Base-by-base conservation (phyloP, 2,113 vertebrate genomes). In the Menidia beryllina region DNA sequence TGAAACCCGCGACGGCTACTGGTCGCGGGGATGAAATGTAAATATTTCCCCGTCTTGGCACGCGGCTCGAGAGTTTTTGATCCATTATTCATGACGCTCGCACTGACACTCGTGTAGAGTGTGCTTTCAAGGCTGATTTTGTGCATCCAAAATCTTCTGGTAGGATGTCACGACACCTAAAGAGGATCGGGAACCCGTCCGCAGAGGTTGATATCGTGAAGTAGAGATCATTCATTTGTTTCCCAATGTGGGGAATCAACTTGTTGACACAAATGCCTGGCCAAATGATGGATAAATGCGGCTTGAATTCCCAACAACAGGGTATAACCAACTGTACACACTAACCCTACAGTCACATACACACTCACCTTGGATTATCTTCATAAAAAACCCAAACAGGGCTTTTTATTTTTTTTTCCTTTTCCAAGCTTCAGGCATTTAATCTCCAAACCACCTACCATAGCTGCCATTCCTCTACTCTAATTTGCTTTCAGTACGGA, bases 1-100 rank as follows among this genome's bases (percentile, higher is more conserved):
- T 47, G 34, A 12, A 67, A 69, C 54, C 19, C 8, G 24, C 57
- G 17, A 41, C 43, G 43, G 45, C 56, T 34, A 68, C 41, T 49
- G 27, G 72, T 66, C 76, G 72, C 14, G 19, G 3, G 19, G 53
- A 76, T 58, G 48, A 76, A 68, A 81, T 76, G 72, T 58, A 70
- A 84, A 88, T 80, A 36, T 62, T 69, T 72, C 30, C 72, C 5
- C 25, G 26, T 50, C 36, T 76, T 41, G 38, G 36, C 30, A 64
- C 50, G 60, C 36, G 38, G 30, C 52, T 21, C 10, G 20, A 23
- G 53, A 23, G n/a, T 24, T 30, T 20, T 27, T 38, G 34, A 79
- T 88, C 26, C 52, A 85, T 85, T 76, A 83, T 81, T 80, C 70
- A 74, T 68, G 61, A 24, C 61, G 47, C 68, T 20, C n/a, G 17